phyloP scores from a whole-genome alignment of 2,113 vertebrate genomes.

The Otus sunia region DNA sequence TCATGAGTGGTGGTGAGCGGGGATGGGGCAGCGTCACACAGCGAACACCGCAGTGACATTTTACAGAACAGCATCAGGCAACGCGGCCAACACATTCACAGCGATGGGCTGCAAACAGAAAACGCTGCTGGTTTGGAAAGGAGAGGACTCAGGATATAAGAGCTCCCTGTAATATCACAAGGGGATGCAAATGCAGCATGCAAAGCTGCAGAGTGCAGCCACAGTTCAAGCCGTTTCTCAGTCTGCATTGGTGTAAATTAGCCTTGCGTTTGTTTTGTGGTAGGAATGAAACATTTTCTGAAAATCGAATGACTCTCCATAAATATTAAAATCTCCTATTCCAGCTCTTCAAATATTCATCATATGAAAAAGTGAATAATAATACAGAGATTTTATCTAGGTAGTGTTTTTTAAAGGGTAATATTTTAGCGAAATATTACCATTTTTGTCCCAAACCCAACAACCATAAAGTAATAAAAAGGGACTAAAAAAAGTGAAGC shows the following conservation, averaged over 20 bases:
- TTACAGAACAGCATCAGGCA: background rate
- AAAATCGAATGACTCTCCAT: background rate
- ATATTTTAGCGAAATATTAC: background rate
- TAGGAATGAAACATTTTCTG: background rate
- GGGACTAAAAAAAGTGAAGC: background rate
- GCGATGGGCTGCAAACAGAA: background rate
- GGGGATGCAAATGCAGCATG: background rate
- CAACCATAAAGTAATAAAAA: background rate
- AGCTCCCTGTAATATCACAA: rapidly evolving
- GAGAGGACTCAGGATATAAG: rapidly evolving
- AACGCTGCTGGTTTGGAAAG: background rate
- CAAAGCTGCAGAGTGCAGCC: background rate
- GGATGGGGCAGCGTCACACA: rapidly evolving
- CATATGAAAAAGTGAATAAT: background rate
- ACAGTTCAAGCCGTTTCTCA: background rate
- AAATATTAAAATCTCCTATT: slow-evolving; percentile 11
- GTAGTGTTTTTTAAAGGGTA: background rate
- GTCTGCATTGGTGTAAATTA: background rate
- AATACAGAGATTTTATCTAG: background rate
- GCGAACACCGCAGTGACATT: rapidly evolving
- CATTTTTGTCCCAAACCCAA: slow-evolving; percentile 8
- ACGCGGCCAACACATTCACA: rapidly evolving
- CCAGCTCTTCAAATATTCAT: background rate
- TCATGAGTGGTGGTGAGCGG: background rate
- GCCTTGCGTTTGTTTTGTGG: background rate